Base-by-base conservation (phyloP, 2,113 vertebrate species). In the Myiozetetes cayanensis region DNA sequence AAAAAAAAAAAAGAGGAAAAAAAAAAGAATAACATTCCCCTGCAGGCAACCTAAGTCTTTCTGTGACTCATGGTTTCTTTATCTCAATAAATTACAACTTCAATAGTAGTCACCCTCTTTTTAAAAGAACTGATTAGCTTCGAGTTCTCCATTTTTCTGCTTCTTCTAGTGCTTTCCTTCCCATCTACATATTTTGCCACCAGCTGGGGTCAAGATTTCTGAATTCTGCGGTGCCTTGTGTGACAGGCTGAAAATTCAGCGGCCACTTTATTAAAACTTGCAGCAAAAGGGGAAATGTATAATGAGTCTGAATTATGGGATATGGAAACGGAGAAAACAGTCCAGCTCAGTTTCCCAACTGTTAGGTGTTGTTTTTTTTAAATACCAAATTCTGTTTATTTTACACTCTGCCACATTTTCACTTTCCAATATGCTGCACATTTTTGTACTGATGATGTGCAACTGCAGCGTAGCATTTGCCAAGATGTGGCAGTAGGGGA, bases 51-150 rank as follows among this genome's bases (percentile, higher is more conserved):
- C 12, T n/a, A 76, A 76, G 56, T 65, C 91, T 70, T 67, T 77
- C 93, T 85, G 53, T 85, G 76, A 94, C 33, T 44, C 41, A 43
- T 44, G 53, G 41, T 30, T 94, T 66, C 78, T 91, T 95, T 92
- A 87, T 81, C 87, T 88, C 62, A 73, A 76, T 86, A 91, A 93
- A 90, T 84, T 71, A 89, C 78, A 89, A 41, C 81, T 47, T 82
- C 49, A 94, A 66, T 46, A 44, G 86, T 53, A 91, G 80, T 56
- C 76, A 74, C 43, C 5, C 2, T 81, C 43, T 91, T 85, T 80
- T 66, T 21, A 55, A 67, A 91, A 43, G 10, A 75, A 20, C n/a
- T 47, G 43, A 73, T 91, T 85, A 89, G 15, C 88, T 89, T 31
- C 19, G 85, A 59, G 24, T 65, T 79, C 88, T 91, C 68, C 11